phyloP scores from a whole-genome alignment of 2,113 vertebrate genomes.

The Chauna torquata region DNA sequence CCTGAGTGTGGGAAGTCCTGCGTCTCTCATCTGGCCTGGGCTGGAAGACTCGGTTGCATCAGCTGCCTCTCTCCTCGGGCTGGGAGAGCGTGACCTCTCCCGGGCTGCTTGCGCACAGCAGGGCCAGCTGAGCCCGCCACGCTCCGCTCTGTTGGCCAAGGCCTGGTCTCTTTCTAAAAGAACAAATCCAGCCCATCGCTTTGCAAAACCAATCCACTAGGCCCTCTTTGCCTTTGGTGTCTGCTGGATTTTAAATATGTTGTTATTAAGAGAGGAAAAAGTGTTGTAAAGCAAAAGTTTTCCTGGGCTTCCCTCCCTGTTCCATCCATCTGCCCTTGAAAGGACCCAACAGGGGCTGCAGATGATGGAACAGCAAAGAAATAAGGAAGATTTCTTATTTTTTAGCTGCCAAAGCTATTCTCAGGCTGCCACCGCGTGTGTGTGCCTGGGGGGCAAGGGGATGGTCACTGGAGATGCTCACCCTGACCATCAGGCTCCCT shows the following conservation, averaged over 20 bases:
- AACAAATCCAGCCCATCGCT: background rate
- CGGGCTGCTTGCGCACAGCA: accelerated
- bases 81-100: background rate
- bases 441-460: background rate
- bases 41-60: background rate
- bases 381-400: background rate
- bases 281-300: background rate
- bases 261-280: background rate
- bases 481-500: background rate
- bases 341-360: no score
- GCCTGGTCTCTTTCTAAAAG: background rate
- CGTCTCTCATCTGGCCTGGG: background rate
- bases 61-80: background rate
- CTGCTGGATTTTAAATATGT: accelerated
- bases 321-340: background rate
- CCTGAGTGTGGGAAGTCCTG: background rate
- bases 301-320: background rate
- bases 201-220: accelerated
- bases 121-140: accelerated
- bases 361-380: background rate
- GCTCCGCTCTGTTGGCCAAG: accelerated
- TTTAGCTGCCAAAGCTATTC: background rate
- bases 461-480: background rate
- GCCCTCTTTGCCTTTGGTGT: background rate
- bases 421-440: background rate